phyloP scores from a whole-genome alignment of 1,140 invertebrate species.

The Thalassaphorura encarpata region DNA sequence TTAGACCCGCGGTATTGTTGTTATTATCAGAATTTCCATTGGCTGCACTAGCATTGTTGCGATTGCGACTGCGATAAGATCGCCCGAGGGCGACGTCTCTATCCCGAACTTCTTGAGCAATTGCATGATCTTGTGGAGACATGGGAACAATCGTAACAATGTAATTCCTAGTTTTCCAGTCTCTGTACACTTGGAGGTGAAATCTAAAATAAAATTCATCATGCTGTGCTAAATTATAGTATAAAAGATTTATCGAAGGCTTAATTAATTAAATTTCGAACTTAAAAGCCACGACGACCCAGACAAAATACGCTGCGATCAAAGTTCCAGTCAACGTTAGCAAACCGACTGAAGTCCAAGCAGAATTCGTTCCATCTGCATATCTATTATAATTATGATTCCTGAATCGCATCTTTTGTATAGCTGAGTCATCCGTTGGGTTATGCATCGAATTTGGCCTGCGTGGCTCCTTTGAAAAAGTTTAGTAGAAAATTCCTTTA shows the following conservation, averaged over 20 bases:
- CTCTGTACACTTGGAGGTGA: constrained; percentile 24
- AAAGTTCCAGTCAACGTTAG: constrained; percentile 28
- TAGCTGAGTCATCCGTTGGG: too few relatives aligned
- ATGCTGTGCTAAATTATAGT: neutral
- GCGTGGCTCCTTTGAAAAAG: too few relatives aligned
- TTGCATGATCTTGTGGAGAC: too few relatives aligned
- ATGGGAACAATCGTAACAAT: constrained; percentile 28
- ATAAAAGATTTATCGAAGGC: neutral
- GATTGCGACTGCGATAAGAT: too few relatives aligned
- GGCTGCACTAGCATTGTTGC: too few relatives aligned
- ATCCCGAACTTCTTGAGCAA: too few relatives aligned
- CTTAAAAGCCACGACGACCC: constrained; percentile 28
- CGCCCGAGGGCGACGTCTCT: too few relatives aligned
- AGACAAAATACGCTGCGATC: constrained; percentile 29
- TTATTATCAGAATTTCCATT: too few relatives aligned
- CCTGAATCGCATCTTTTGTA: neutral
- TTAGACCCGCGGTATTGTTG: too few relatives aligned
- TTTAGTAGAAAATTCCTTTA: too few relatives aligned
- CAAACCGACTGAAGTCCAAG: constrained; percentile 31
- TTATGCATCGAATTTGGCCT: too few relatives aligned
- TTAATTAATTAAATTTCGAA: constrained; percentile 2
- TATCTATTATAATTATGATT: neutral
- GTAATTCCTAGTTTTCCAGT: constrained; percentile 29
- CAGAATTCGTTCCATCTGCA: constrained; percentile 17
- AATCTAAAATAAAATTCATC: constrained; percentile 13